Conservation (phyloP, 2,797 vertebrate species). For the Cossypha heuglini region DNA sequence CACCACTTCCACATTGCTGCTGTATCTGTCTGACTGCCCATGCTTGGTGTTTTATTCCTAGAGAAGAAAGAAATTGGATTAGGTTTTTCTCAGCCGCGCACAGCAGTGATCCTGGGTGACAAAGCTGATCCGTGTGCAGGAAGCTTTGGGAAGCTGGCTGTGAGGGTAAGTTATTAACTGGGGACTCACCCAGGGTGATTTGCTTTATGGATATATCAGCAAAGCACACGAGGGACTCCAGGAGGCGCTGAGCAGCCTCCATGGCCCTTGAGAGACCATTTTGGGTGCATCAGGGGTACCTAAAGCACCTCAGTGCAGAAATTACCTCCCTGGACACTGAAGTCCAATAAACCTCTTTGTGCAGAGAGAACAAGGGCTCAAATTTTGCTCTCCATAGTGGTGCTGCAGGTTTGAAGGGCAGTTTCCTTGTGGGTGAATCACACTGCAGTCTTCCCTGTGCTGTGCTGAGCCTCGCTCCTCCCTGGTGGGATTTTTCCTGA, state of each 20-base stretch:
- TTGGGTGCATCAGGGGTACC: accelerated
- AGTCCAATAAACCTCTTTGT: neutral
- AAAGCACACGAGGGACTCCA: neutral
- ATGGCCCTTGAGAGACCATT: neutral
- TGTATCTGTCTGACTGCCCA: neutral
- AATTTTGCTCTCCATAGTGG: accelerated
- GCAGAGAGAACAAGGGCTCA: neutral
- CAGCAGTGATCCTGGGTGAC: neutral
- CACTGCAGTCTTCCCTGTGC: neutral
- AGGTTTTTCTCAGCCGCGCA: neutral
- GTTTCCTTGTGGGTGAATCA: neutral
- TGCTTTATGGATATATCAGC: neutral
- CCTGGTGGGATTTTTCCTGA: neutral
- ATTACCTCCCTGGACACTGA: neutral
- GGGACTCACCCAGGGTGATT: neutral
- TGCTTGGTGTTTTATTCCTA: neutral
- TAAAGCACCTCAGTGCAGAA: neutral
- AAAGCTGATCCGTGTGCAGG: neutral
- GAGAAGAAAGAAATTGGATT: slow-evolving; percentile 18
- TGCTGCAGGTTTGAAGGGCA: neutral
- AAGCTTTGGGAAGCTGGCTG: neutral
- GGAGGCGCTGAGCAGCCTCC: neutral
- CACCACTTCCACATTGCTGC: neutral
- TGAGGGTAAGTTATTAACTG: neutral
- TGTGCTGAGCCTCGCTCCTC: neutral